Base-by-base conservation (phyloP, 2,888 invertebrate species). In the Xestia xanthographa region DNA sequence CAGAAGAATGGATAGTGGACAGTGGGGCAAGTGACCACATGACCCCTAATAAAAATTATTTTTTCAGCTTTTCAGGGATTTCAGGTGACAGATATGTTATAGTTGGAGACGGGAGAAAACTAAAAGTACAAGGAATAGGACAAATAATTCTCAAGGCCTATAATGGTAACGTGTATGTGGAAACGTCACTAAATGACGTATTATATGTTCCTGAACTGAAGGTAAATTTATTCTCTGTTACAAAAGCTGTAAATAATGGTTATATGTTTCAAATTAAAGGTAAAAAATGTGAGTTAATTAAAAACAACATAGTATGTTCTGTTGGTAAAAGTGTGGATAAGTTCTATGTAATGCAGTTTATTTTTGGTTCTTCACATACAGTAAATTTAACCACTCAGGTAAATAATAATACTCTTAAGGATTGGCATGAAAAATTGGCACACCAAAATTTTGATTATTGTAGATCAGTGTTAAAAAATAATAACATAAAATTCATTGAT, bases 251-350 rank as follows among this genome's bases (percentile, higher is more conserved):
- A n/a, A 53, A 53, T 22, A 53, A 53, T n/a, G 53, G 22, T 53
- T 53, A 53, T n/a, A 53, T 53, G n/a, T 53, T 53, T 53, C 20
- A 53, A 20, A 53, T 53, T n/a, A 53, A 22, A 53, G 53, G n/a
- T 45, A 45, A 45, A 45, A 45, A 4, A 45, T 45, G 45, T 45
- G 45, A 14, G 26, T 56, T 56, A n/a, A 56, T 56, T 56, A 56
- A 56, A 56, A 56, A 56, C 26, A 56, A 56, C n/a, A n/a, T 53
- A n/a, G 26, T 56, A n/a, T 56, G 56, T 56, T 56, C 56, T n/a
- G 56, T 56, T n/a, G 56, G 56, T 56, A 56, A 56, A 56, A n/a
- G 56, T 56, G 56, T 56, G 22, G n/a, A 56, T 56, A 56, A 56
- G 56, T 56, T 56, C n/a, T 56, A 56, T 45, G 45, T 45, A 45